phyloP scores from a whole-genome alignment of 2,113 vertebrate species.

The Hymenochirus boettgeri region DNA sequence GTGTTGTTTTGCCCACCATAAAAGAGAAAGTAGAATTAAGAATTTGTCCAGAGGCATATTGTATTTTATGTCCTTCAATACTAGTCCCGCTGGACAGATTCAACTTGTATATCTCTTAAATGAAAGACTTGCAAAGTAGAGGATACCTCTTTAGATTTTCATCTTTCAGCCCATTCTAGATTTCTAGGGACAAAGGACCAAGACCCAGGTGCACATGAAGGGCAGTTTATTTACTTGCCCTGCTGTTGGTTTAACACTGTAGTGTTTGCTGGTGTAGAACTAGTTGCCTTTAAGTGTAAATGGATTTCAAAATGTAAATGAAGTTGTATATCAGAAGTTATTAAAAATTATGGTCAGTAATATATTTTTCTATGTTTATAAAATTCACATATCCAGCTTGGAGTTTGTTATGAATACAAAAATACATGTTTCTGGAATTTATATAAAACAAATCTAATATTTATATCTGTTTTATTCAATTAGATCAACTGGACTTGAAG shows the following conservation, averaged over 20 bases:
- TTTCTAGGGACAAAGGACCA: constrained; percentile 12
- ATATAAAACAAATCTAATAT: too few species aligned
- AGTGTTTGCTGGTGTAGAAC: neutral
- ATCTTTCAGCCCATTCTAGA: neutral
- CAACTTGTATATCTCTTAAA: constrained; percentile 6
- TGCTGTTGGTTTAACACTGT: constrained; percentile 35
- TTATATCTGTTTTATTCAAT: too few species aligned
- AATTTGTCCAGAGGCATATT: constrained; percentile 29
- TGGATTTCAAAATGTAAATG: too few species aligned
- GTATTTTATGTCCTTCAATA: constrained; percentile 35
- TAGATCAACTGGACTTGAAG: too few species aligned
- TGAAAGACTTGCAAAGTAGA: constrained; percentile 16
- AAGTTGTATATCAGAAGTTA: constrained; percentile 30
- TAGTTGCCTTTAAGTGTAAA: too few species aligned
- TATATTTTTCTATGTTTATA: too few species aligned
- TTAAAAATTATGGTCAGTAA: too few species aligned
- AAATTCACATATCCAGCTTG: too few species aligned
- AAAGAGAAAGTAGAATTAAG: constrained; percentile 32
- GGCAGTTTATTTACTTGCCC: neutral
- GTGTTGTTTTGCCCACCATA: constrained; percentile 39
- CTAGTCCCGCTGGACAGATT: constrained; percentile 29
- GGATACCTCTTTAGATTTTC: neutral
- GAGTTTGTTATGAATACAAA: too few species aligned
- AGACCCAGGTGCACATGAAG: constrained; percentile 23
- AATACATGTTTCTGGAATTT: too few species aligned